phyloP scores from a whole-genome alignment of 2,797 vertebrate genomes.

The Cryptoblepharus egeriae region DNA sequence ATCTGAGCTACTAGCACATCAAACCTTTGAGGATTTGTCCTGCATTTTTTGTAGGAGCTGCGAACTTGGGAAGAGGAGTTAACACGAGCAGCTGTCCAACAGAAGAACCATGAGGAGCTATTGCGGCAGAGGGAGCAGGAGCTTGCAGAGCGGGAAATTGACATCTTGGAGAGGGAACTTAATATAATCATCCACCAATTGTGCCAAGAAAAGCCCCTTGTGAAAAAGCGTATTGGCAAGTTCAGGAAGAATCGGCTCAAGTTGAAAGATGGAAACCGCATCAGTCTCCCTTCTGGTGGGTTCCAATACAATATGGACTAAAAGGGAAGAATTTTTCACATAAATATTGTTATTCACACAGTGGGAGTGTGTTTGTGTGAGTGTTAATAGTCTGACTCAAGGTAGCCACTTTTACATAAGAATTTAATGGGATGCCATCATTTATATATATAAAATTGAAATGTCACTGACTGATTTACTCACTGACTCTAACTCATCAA shows the following conservation, averaged over 20 bases:
- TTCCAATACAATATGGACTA: constrained; percentile 4
- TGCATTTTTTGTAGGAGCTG: constrained; percentile 82
- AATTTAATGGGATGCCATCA: too few species aligned
- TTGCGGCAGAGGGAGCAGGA: constrained; percentile 92
- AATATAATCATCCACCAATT: constrained; percentile 98
- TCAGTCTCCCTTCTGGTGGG: constrained; percentile 94
- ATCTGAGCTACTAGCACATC: not conserved
- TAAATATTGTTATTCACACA: not conserved
- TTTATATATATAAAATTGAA: too few species aligned
- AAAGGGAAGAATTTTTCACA: not conserved
- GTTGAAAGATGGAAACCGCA: constrained; percentile 92
- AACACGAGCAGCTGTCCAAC: constrained; percentile 90
- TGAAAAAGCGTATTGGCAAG: constrained; percentile 95
- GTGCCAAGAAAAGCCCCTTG: constrained; percentile 94
- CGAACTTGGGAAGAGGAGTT: constrained; percentile 97
- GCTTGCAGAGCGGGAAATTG: constrained; percentile 93
- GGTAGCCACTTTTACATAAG: too few species aligned
- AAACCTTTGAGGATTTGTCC: constrained; percentile 2
- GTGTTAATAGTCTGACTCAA: too few species aligned
- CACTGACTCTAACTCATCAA: too few species aligned
- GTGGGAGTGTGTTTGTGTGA: not conserved
- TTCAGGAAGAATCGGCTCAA: constrained; percentile 93
- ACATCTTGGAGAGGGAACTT: constrained; percentile 94
- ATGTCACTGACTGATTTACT: too few species aligned
- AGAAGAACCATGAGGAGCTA: constrained; percentile 95